Evolutionary conservation across 2,888 invertebrate genomes (phyloP).

Genomic region (Mesochorus sp.): DNA sequence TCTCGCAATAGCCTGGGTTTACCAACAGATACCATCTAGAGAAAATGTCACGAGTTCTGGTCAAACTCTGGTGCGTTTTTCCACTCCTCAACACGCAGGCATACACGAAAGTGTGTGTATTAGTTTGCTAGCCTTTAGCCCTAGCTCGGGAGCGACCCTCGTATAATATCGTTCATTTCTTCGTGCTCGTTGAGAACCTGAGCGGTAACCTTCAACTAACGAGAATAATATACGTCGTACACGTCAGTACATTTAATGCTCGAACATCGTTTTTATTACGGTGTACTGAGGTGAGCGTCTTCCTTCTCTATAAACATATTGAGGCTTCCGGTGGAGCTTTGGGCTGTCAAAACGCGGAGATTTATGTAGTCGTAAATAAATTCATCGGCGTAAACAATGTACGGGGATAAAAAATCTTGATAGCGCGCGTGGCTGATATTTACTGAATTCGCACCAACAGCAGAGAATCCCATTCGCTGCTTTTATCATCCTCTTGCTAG

Average conservation of each 20-base stretch:
- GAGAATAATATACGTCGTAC: conserved; percentile 52
- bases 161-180: conserved; percentile 41
- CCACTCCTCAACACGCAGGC: too few relatives aligned
- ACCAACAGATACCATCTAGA: conserved; percentile 59
- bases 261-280: conserved; percentile 8
- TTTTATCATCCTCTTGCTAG: too few relatives aligned
- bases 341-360: conserved; percentile 20
- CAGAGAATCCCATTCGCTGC: too few relatives aligned
- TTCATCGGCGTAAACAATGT: conserved; percentile 1
- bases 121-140: not conserved
- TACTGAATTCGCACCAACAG: not conserved
- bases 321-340: conserved; percentile 29
- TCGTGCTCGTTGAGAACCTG: conserved; percentile 21
- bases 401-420: not conserved
- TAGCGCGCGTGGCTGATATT: not conserved
- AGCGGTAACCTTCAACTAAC: conserved; percentile 44
- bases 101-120: too few relatives aligned
- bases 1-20: conserved; percentile 57
- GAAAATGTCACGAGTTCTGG: conserved; percentile 54
- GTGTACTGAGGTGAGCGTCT: not conserved
- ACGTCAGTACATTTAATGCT: conserved; percentile 33
- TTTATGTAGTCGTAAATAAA: conserved; percentile 36
- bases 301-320: conserved; percentile 7
- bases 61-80: conserved; percentile 3
- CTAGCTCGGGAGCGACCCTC: conserved; percentile 5